These are phyloP conservation scores for Anabas testudineus DNA, from an alignment of 2,797 vertebrate species.

Conservation along the genomic window DNA sequence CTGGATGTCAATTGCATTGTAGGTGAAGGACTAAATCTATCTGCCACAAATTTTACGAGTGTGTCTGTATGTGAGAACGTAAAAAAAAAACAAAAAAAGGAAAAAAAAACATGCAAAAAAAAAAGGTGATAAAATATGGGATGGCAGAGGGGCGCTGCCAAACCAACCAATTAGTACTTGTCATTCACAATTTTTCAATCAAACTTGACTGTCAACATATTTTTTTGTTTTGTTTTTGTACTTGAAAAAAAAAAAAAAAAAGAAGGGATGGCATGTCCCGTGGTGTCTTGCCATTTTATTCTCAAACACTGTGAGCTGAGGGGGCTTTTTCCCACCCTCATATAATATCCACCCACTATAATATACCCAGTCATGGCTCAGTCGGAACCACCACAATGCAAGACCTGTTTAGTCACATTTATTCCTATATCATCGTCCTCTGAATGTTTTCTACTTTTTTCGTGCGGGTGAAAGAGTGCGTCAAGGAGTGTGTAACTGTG, in stretches of 20 bases:
- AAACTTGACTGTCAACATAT: constrained; percentile 82
- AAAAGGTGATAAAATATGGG: constrained; percentile 56
- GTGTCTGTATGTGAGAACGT: constrained; percentile 65
- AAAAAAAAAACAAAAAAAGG: constrained; percentile 42
- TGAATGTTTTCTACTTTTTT: constrained; percentile 86
- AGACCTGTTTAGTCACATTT: constrained; percentile 78
- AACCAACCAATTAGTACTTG: constrained; percentile 76
- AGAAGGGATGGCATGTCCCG: constrained; percentile 79
- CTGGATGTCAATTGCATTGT: constrained; percentile 86
- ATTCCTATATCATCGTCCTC: constrained; percentile 79
- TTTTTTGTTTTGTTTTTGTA: constrained; percentile 81
- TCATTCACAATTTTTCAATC: constrained; percentile 83
- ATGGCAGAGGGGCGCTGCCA: constrained; percentile 65
- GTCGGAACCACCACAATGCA: constrained; percentile 77
- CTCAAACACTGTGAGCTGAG: constrained; percentile 88
- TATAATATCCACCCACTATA: constrained; percentile 72
- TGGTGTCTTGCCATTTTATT: constrained; percentile 84
- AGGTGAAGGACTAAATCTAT: constrained; percentile 88
- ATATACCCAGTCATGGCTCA: constrained; percentile 65
- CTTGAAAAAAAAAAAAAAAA: constrained; percentile 83
- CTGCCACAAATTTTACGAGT: constrained; percentile 80
- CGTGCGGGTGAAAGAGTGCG: constrained; percentile 80
- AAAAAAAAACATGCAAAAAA: too few relatives aligned
- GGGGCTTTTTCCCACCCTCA: constrained; percentile 65
- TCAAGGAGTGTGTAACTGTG: constrained; percentile 72